Base-by-base conservation (phyloP, 1,140 invertebrate species). In the Mactra quadrangularis region DNA sequence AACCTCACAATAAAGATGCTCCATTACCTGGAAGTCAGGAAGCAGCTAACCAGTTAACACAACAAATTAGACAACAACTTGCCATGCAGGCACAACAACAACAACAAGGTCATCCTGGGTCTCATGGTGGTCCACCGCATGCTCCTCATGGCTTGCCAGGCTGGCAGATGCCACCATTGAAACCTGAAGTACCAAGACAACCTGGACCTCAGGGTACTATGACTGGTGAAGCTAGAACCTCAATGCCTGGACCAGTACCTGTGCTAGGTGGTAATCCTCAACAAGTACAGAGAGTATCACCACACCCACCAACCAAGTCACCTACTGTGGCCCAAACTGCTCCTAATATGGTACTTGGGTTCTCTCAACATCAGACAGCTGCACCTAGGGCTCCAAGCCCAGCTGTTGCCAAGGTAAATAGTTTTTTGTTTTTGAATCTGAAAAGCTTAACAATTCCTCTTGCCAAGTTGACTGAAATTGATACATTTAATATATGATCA, bases 241-340 rank as follows among this genome's bases (percentile, higher is more conserved):
- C 77, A 2, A 79, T 79, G 77, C 77, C 77, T 31, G 77, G 77
- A 52, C 77, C 77, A 15, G 77, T 79, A 1, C 77, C 77, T 6
- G 64, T 70, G n/a, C 62, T 79, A 0, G 77, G 77, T 41, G 77
- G 77, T 15, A 79, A 79, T 55, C 77, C 77, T 38, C 77, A 79
- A 41, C 60, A 64, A 27, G 72, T 55, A 22, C 84, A 71, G 72
- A 66, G 33, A 76, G 84, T 83, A 59, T 86, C 84, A 22, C 85
- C 83, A 9, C 83, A 86, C 55, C 87, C 87, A n/a, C 85, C 84
- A 33, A 86, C 79, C 15, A 86, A 86, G 70, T 87, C 87, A 7
- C 87, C 87, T 45, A 85, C 87, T n/a, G 62, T 87, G 25, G 87
- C 87, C 19, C 87, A 87, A 57, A 87, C 85, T 15, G 87, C 87